Conservation (phyloP, 1,140 invertebrate species). For the Planococcus citri region DNA sequence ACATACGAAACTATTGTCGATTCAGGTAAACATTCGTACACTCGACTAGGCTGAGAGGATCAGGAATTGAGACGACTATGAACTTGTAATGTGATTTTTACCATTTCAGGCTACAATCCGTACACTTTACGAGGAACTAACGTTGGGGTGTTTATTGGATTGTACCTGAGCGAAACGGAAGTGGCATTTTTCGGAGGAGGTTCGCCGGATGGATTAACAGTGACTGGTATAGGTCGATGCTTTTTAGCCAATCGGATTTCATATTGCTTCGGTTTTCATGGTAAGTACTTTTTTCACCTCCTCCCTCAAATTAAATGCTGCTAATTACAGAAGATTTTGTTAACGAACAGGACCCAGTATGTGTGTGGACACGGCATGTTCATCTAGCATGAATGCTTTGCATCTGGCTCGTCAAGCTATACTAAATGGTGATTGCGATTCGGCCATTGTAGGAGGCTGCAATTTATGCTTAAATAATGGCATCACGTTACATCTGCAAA, state of each 20-base stretch:
- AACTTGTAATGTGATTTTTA: too few species aligned
- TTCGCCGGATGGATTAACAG: slow-evolving; percentile 39
- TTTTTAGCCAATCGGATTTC: slow-evolving; percentile 54
- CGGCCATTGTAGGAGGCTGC: slow-evolving; percentile 69
- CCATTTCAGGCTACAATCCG: slow-evolving; percentile 10
- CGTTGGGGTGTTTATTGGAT: slow-evolving; percentile 4
- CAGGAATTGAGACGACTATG: too few species aligned
- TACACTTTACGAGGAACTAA: background rate
- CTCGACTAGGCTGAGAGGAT: too few species aligned
- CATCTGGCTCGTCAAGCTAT: slow-evolving; percentile 66
- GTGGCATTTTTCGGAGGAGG: slow-evolving; percentile 11
- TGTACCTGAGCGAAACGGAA: background rate
- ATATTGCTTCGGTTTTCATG: slow-evolving; percentile 49
- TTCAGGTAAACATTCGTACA: slow-evolving; percentile 53
- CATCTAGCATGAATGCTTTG: slow-evolving; percentile 68
- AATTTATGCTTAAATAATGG: slow-evolving; percentile 70
- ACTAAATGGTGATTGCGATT: slow-evolving; percentile 59
- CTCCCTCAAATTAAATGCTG: too few species aligned
- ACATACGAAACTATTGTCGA: slow-evolving; percentile 90
- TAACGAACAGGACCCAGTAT: slow-evolving; percentile 48
- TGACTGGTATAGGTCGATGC: slow-evolving; percentile 47
- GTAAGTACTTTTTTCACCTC: slow-evolving; percentile 31
- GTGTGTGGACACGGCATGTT: slow-evolving; percentile 74
- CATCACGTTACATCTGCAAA: slow-evolving; percentile 60
- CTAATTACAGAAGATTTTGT: too few species aligned